Conservation (phyloP, 1,140 invertebrate genomes). For the Cydia strobilella region DNA sequence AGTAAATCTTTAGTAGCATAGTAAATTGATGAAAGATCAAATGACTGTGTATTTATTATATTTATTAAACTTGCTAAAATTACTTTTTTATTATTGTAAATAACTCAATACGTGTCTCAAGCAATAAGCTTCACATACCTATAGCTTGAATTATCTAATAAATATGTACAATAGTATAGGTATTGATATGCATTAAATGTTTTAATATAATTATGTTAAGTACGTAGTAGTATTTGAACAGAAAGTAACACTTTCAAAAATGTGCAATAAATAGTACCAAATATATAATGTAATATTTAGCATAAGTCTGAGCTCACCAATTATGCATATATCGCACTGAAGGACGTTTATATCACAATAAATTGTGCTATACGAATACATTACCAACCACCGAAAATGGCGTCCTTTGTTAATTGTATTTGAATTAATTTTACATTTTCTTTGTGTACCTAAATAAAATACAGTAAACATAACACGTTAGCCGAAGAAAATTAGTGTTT, state of each 20-base stretch:
- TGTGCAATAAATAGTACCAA: constrained; percentile 32
- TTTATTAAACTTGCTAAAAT: not conserved
- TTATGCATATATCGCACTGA: not conserved
- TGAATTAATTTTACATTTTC: not conserved
- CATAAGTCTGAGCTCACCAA: not conserved
- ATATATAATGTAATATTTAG: not conserved
- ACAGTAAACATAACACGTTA: not conserved
- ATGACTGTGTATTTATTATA: not conserved
- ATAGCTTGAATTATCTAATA: not conserved
- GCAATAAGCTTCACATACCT: constrained; percentile 60
- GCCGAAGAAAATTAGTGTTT: not conserved
- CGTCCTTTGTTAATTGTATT: not conserved
- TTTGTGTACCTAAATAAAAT: not conserved
- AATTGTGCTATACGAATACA: too few relatives aligned
- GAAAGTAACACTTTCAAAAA: constrained; percentile 32
- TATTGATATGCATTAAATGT: constrained; percentile 22
- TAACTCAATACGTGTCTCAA: constrained; percentile 65
- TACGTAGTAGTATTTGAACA: constrained; percentile 21
- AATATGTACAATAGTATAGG: not conserved
- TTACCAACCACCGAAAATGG: not conserved
- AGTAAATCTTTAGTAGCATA: not conserved
- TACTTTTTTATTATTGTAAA: constrained; percentile 37
- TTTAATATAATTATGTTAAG: constrained; percentile 20
- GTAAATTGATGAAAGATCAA: not conserved
- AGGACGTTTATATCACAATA: not conserved